phyloP scores from a whole-genome alignment of 2,888 invertebrate species.

The Apamea anceps region DNA sequence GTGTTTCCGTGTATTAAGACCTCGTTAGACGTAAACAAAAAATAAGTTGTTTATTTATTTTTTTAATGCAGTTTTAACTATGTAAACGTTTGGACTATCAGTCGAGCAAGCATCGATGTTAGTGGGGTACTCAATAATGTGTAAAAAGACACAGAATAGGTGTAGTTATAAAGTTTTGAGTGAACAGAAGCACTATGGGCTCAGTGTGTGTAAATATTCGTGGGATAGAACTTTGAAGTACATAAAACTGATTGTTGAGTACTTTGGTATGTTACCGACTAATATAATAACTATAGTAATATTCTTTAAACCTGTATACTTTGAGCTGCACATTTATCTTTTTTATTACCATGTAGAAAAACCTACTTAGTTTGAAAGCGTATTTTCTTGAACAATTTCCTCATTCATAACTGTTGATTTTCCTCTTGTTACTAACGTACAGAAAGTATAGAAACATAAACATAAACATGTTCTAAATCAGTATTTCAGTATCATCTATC shows the following conservation, averaged over 20 bases:
- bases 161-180: slow-evolving; percentile 71
- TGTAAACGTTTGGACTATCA: slow-evolving; percentile 38
- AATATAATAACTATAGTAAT: slow-evolving; percentile 3
- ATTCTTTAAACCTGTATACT: not conserved
- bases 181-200: slow-evolving; percentile 62
- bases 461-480: slow-evolving; percentile 34
- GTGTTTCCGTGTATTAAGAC: slow-evolving; percentile 58
- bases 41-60: slow-evolving; percentile 46
- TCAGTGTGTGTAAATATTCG: slow-evolving; percentile 65
- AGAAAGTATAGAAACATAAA: slow-evolving; percentile 20
- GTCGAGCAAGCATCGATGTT: slow-evolving; percentile 41
- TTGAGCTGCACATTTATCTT: not conserved
- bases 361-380: not conserved
- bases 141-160: slow-evolving; percentile 68
- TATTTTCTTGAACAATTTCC: slow-evolving; percentile 8
- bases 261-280: slow-evolving; percentile 80
- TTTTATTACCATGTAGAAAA: slow-evolving; percentile 1
- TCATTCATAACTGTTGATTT: slow-evolving; percentile 9
- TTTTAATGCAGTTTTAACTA: slow-evolving; percentile 61
- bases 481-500: slow-evolving; percentile 35
- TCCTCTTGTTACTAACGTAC: slow-evolving; percentile 22
- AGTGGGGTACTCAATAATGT: slow-evolving; percentile 68
- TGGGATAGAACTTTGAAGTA: slow-evolving; percentile 71
- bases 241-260: slow-evolving; percentile 73
- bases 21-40: slow-evolving; percentile 52